Evolutionary conservation across 2,113 vertebrate genomes (phyloP).

Genomic region (Solea senegalensis): DNA sequence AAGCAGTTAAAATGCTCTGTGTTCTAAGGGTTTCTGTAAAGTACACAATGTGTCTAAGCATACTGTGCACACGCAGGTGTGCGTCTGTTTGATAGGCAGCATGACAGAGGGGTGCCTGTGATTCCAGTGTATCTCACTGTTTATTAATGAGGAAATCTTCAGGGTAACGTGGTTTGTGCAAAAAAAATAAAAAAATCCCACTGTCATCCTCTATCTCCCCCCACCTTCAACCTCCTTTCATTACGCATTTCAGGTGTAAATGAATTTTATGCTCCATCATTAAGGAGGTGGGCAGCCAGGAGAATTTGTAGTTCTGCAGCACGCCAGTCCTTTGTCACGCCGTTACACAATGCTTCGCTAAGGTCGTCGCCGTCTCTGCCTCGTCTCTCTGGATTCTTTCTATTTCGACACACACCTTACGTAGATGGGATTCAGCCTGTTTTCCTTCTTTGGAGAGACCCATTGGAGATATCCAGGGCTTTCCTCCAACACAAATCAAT

Average conservation of each 20-base stretch:
- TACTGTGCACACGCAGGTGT: not conserved
- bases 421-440: not conserved
- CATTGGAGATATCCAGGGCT: slow-evolving; percentile 25
- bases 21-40: too few relatives aligned
- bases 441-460: slow-evolving; percentile 17
- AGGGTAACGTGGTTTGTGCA: slow-evolving; percentile 42
- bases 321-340: slow-evolving; percentile 44
- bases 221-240: slow-evolving; percentile 17
- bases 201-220: slow-evolving; percentile 2
- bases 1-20: too few relatives aligned
- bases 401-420: slow-evolving; percentile 1
- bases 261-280: slow-evolving; percentile 55
- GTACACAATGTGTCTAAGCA: too few relatives aligned
- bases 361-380: slow-evolving; percentile 40
- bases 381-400: slow-evolving; percentile 2
- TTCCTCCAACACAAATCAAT: slow-evolving; percentile 38
- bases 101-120: not conserved
- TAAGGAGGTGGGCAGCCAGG: slow-evolving; percentile 36
- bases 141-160: slow-evolving; percentile 34
- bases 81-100: not conserved
- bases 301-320: slow-evolving; percentile 54
- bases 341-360: slow-evolving; percentile 47
- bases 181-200: slow-evolving; percentile 8
- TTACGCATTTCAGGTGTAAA: slow-evolving; percentile 33
- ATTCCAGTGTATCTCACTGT: slow-evolving; percentile 8